Evolutionary conservation across 2,888 invertebrate genomes (phyloP).

Genomic region (Kuschelorhynchus macadamiae): DNA sequence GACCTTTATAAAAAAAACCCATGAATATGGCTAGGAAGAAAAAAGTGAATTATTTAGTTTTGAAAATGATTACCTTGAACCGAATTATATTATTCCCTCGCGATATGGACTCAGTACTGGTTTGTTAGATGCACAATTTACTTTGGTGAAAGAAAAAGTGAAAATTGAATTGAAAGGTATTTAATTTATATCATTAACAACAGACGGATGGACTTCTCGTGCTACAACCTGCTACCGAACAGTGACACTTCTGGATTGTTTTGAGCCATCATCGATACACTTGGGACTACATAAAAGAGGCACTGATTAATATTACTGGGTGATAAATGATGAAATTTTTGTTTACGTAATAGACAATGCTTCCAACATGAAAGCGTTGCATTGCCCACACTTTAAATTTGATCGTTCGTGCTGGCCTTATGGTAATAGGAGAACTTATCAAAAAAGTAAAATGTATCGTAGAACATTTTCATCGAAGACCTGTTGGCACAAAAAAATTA

Average conservation of each 20-base stretch:
- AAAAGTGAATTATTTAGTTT: slow-evolving; percentile 34
- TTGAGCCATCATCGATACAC: slow-evolving; percentile 15
- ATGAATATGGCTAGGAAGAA: slow-evolving; percentile 23
- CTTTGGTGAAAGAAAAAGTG: slow-evolving; percentile 23
- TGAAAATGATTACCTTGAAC: slow-evolving; percentile 36
- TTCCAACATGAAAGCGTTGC: slow-evolving; percentile 18
- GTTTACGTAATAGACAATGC: slow-evolving; percentile 18
- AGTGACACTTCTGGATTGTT: slow-evolving; percentile 13
- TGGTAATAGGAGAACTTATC: slow-evolving; percentile 3
- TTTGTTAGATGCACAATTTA: slow-evolving; percentile 31
- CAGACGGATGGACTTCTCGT: slow-evolving; percentile 19
- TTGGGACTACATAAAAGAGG: slow-evolving; percentile 6
- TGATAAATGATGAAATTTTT: slow-evolving; percentile 29
- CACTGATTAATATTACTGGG: slow-evolving; percentile 13
- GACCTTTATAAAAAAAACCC: slow-evolving; percentile 13
- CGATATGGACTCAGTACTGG: slow-evolving; percentile 32
- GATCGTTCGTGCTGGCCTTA: slow-evolving; percentile 32
- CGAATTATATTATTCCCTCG: slow-evolving; percentile 33
- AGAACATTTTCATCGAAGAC: slow-evolving; percentile 24
- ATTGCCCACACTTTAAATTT: slow-evolving; percentile 43
- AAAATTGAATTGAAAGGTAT: slow-evolving; percentile 41
- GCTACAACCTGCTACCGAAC: slow-evolving; percentile 4
- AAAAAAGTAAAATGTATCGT: slow-evolving; percentile 37
- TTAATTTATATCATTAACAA: slow-evolving; percentile 8
- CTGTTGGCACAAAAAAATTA: slow-evolving; percentile 6